Conservation (phyloP, 2,113 vertebrate species). For the Mustelus asterias region DNA sequence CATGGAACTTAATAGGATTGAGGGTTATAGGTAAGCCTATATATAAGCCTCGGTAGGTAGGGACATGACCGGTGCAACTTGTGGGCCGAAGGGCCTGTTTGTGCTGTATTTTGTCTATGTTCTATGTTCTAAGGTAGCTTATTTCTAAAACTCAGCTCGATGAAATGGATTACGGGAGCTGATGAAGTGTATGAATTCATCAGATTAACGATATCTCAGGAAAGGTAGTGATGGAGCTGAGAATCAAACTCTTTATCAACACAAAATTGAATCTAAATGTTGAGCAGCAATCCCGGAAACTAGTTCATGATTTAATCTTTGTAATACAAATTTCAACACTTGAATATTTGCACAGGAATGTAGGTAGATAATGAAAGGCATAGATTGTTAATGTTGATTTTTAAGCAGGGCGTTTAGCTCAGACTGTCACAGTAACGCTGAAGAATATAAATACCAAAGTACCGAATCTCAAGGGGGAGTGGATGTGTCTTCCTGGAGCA, state of each 20-base stretch:
- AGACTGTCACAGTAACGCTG: background rate
- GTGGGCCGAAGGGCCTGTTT: too few relatives aligned
- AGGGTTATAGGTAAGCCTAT: too few relatives aligned
- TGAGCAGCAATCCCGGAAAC: background rate
- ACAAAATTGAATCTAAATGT: background rate
- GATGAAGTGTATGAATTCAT: background rate
- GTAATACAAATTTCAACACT: slow-evolving; percentile 12
- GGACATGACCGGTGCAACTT: too few relatives aligned
- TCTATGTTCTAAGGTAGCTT: too few relatives aligned
- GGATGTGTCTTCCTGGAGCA: background rate
- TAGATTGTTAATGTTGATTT: background rate
- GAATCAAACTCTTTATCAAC: background rate
- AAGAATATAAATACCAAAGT: background rate
- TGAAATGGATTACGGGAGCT: background rate
- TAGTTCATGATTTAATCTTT: background rate
- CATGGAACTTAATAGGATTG: too few relatives aligned
- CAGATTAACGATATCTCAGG: background rate
- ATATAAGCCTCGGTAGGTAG: too few relatives aligned
- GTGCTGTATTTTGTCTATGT: too few relatives aligned
- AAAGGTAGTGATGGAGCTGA: background rate
- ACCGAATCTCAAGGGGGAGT: background rate
- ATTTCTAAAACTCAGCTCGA: background rate
- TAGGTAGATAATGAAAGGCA: background rate
- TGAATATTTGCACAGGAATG: background rate
- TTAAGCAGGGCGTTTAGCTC: background rate